Evolutionary conservation across 2,113 vertebrate species (phyloP).

Genomic region (Hylia prasina): DNA sequence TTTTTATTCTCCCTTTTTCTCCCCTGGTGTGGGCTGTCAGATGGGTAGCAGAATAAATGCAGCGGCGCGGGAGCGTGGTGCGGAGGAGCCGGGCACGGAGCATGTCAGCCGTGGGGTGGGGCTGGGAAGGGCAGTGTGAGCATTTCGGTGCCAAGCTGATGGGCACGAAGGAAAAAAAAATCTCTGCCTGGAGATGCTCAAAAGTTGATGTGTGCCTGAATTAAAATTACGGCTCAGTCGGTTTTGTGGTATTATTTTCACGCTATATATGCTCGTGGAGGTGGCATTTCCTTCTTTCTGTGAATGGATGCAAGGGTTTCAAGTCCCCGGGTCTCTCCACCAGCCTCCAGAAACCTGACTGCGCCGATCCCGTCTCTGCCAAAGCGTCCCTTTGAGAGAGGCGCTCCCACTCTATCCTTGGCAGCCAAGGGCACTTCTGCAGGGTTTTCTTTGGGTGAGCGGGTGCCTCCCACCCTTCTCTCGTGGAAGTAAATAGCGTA

Average conservation of each 20-base stretch:
- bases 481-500: not conserved
- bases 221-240: not conserved
- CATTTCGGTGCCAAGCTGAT: not conserved
- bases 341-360: not conserved
- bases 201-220: not conserved
- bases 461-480: not conserved
- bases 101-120: constrained; percentile 13
- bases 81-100: not conserved
- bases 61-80: not conserved
- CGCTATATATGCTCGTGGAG: not conserved
- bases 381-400: not conserved
- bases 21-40: not conserved
- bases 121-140: not conserved
- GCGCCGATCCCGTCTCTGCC: not conserved
- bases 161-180: not conserved
- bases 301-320: not conserved
- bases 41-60: not conserved
- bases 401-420: not conserved
- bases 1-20: not conserved
- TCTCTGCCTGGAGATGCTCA: not conserved
- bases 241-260: not conserved
- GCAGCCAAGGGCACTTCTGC: not conserved
- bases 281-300: not conserved
- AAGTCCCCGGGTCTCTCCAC: not conserved
- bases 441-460: not conserved